A percentile compares a stretch with the other conserved stretches of the same genome.
Evolutionary conservation across 1,140 invertebrate species (phyloP).

Genomic region (Drosophila nannoptera): DNA sequence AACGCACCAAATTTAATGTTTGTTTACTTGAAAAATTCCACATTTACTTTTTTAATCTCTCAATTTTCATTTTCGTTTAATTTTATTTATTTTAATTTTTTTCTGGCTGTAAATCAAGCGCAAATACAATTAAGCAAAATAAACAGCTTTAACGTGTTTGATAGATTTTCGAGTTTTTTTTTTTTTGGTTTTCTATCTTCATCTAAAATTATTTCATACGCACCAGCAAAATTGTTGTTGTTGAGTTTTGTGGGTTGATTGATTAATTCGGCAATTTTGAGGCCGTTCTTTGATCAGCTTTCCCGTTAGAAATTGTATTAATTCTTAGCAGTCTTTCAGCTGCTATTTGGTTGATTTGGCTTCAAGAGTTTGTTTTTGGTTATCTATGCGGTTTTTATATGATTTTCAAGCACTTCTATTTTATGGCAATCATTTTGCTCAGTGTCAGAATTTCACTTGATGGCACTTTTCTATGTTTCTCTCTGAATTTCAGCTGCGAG

Average conservation of each 20-base stretch:
- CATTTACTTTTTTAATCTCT: background rate
- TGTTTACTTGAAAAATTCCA: constrained; percentile 39
- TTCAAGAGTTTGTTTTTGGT: constrained; percentile 9
- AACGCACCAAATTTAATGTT: constrained; percentile 13
- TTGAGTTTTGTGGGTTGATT: constrained; percentile 74
- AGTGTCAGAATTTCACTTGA: constrained; percentile 11
- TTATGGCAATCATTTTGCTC: constrained; percentile 62
- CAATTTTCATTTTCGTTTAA: background rate
- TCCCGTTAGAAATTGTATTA: constrained; percentile 10
- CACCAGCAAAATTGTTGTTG: constrained; percentile 75
- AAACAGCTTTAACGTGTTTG: constrained; percentile 13
- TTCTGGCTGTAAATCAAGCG: constrained; percentile 26
- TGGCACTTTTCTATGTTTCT: constrained; percentile 28
- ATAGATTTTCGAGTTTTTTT: background rate
- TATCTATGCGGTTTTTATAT: constrained; percentile 27
- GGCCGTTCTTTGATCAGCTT: constrained; percentile 39
- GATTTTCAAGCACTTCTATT: constrained; percentile 37
- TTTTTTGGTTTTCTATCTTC: background rate
- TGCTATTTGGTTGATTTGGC: constrained; percentile 8
- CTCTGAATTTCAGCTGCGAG: constrained; percentile 65
- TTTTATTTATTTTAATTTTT: constrained; percentile 3
- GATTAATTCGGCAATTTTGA: constrained; percentile 72
- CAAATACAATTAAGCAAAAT: constrained; percentile 20
- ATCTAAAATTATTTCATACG: constrained; percentile 33
- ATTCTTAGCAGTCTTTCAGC: constrained; percentile 17